Percentiles rank a stretch among this genome's conserved stretches.
These are phyloP conservation scores for Indicator maculatus DNA, from an alignment of 2,113 vertebrate species.

Conservation along the genomic window DNA sequence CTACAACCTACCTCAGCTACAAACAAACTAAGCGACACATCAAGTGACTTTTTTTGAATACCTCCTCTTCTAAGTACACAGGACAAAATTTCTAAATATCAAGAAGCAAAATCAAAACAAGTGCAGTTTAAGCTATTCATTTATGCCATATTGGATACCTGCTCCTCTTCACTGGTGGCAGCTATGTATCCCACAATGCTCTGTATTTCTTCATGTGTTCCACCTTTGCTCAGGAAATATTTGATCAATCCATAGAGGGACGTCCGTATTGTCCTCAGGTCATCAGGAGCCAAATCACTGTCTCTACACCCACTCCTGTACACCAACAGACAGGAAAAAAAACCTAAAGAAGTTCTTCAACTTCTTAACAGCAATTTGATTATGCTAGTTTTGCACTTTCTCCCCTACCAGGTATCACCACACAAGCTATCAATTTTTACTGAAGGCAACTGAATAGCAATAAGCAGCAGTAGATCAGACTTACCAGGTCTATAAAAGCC, in stretches of 20 bases:
- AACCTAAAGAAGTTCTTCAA: not conserved
- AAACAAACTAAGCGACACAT: not conserved
- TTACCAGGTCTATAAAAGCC: not conserved
- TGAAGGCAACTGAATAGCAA: not conserved
- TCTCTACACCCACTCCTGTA: slow-evolving; percentile 75
- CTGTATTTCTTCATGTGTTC: slow-evolving; percentile 92
- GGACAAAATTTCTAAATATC: not conserved
- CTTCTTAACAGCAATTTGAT: not conserved
- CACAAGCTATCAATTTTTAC: not conserved
- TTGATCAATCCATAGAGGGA: slow-evolving; percentile 92
- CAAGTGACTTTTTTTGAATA: not conserved
- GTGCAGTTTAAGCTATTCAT: not conserved
- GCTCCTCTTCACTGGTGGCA: slow-evolving; percentile 91
- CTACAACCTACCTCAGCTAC: not conserved
- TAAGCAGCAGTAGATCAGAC: not conserved
- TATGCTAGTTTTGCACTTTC: not conserved
- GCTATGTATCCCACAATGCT: slow-evolving; percentile 93
- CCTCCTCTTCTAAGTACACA: not conserved
- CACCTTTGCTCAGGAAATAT: slow-evolving; percentile 96
- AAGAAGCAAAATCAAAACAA: not conserved
- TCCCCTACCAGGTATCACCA: not conserved
- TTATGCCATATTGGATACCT: slow-evolving; percentile 75
- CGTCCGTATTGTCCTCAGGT: slow-evolving; percentile 87
- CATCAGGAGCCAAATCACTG: slow-evolving; percentile 85
- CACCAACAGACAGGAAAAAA: slow-evolving; percentile 29